Evolutionary conservation across 2,797 vertebrate species (phyloP).

Genomic region (Mallotus villosus): DNA sequence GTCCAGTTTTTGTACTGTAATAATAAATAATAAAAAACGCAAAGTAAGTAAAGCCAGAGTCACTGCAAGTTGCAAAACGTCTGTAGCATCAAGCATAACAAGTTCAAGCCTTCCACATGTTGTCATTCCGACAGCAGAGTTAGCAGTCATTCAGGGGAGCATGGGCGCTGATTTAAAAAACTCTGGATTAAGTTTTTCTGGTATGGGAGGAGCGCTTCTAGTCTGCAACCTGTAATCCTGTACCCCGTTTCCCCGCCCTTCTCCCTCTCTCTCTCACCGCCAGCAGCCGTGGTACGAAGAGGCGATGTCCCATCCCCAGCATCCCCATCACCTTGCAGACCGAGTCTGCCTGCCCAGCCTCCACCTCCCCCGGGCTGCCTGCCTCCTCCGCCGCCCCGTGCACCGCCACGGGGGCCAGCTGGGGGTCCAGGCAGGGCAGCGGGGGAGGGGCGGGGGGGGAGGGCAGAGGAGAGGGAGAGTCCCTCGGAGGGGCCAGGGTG

Average conservation of each 20-base stretch:
- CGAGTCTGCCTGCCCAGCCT: slow-evolving; percentile 84
- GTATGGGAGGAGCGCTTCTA: too few species aligned
- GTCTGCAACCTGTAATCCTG: too few species aligned
- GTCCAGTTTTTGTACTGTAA: not conserved
- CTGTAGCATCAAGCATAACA: too few species aligned
- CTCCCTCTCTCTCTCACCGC: slow-evolving; percentile 83
- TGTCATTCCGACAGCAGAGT: not conserved
- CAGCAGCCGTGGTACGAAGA: slow-evolving; percentile 95
- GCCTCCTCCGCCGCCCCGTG: slow-evolving; percentile 70
- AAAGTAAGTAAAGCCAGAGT: too few species aligned
- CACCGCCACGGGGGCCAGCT: slow-evolving; percentile 82
- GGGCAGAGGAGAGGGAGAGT: slow-evolving; percentile 71
- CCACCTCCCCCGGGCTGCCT: slow-evolving; percentile 72
- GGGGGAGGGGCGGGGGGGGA: slow-evolving; percentile 54
- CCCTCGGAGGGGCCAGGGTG: slow-evolving; percentile 85
- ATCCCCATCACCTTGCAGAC: slow-evolving; percentile 91
- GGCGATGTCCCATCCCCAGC: slow-evolving; percentile 97
- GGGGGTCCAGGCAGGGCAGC: slow-evolving; percentile 72
- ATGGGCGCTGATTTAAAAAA: too few species aligned
- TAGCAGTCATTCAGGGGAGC: too few species aligned
- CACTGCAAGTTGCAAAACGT: too few species aligned
- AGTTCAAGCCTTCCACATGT: too few species aligned
- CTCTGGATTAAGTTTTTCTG: too few species aligned
- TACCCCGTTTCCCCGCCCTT: not conserved
- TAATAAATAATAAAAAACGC: not conserved